phyloP scores from a whole-genome alignment of 1,140 invertebrate genomes.

The Drosophila takahashii region DNA sequence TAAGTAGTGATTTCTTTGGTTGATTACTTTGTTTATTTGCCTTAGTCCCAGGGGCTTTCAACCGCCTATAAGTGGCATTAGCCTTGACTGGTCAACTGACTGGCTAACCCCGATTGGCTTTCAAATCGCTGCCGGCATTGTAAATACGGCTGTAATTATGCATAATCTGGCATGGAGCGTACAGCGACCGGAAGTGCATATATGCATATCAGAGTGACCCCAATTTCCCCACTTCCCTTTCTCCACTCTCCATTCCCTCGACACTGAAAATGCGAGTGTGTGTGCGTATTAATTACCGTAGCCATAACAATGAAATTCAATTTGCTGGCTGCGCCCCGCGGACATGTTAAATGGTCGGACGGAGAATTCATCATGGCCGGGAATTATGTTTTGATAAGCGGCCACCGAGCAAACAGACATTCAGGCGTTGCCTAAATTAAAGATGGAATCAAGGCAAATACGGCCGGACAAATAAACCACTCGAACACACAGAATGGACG shows the following conservation, averaged over 20 bases:
- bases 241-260: too few species aligned
- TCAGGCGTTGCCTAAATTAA: conserved; percentile 56
- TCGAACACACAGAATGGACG: conserved; percentile 4
- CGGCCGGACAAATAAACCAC: conserved; percentile 43
- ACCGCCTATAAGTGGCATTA: background rate
- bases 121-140: conserved; percentile 16
- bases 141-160: conserved; percentile 49
- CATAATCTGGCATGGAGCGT: conserved; percentile 36
- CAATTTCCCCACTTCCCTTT: background rate
- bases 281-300: conserved; percentile 41
- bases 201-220: conserved; percentile 25
- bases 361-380: conserved; percentile 49
- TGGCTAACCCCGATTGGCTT: conserved; percentile 31
- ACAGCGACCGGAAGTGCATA: conserved; percentile 51
- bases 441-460: conserved; percentile 75
- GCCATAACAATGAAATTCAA: conserved; percentile 66
- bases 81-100: conserved; percentile 27
- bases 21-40: background rate
- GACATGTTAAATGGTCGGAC: conserved; percentile 47
- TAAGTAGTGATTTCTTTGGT: background rate
- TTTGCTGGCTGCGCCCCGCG: conserved; percentile 41
- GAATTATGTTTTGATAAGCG: conserved; percentile 72
- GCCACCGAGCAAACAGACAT: conserved; percentile 31
- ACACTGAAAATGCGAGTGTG: background rate
- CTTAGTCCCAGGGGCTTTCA: background rate